These are phyloP conservation scores for Pachydiplax longipennis DNA, from an alignment of 2,888 invertebrate species.

Conservation along the genomic window DNA sequence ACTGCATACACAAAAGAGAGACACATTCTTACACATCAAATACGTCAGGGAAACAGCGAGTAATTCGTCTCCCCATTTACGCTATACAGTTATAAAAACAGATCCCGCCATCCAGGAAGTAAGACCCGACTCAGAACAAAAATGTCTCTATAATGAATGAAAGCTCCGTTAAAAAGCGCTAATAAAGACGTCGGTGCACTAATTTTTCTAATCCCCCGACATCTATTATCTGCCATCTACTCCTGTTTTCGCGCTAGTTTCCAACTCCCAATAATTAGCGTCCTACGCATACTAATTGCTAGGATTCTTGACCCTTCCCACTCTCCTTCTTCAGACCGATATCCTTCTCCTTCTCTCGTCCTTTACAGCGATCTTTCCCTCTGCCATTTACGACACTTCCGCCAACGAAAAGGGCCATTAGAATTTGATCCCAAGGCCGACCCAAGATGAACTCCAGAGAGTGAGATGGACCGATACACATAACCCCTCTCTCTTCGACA, in stretches of 20 bases:
- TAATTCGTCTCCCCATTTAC: no score
- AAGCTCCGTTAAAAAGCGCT: not conserved
- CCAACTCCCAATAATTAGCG: not conserved
- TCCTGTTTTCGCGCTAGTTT: not conserved
- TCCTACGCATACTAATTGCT: not conserved
- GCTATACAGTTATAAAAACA: no score
- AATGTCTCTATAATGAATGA: not conserved
- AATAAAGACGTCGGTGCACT: not conserved
- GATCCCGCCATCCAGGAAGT: no score
- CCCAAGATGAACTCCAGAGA: constrained; percentile 18
- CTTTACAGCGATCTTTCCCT: not conserved
- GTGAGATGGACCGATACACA: not conserved
- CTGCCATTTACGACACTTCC: constrained; percentile 29
- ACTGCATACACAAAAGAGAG: no score
- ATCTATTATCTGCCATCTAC: not conserved
- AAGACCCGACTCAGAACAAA: not conserved
- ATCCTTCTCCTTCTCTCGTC: not conserved
- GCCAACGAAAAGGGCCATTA: constrained; percentile 30
- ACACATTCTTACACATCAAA: no score
- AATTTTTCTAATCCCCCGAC: not conserved
- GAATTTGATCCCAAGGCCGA: constrained; percentile 32
- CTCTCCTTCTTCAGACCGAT: not conserved
- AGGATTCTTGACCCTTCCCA: not conserved
- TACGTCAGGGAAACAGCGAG: no score
- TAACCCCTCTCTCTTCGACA: not conserved